Base-by-base conservation (phyloP, 2,888 invertebrate genomes). In the Bombylius discolor region DNA sequence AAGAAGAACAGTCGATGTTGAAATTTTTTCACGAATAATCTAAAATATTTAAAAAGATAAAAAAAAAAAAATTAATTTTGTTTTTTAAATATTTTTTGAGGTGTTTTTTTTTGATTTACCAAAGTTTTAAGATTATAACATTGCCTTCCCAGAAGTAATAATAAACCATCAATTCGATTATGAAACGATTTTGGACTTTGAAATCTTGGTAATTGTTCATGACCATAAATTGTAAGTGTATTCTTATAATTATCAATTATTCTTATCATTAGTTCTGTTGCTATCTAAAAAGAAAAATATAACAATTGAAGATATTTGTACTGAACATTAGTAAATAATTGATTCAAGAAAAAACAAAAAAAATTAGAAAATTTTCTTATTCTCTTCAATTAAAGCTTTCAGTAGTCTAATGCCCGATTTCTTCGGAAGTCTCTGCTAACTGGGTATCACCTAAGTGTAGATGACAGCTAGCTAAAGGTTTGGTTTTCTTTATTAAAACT, bases 1-100 rank as follows among this genome's bases (percentile, higher is more conserved):
- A 13, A 89, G 75, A 47, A 90, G 71, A 14, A 88, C 77, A 0
- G 89, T 89, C 0, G 85, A 78, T 4, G 89, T 87, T 5, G 89
- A 89, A 56, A 91, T 78, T 64, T 84, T 78, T 68, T 90, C 89
- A 8, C 87, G 80, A 34, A 88, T 76, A 62, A 84, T 74, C 86
- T 86, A 65, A 31, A 53, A 12, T 1, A 12, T 39, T 32, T 7
- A 42, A 34, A 49, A 36, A 34, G 33, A 12, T 13, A 36, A 39
- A 3, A n/a, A 34, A 50, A 8, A 12, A 34, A 32, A 42, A 48
- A 44, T 31, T 5, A 31, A 32, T 51, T 45, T 45, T n/a, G 36
- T 34, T 14, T 49, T 36, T 36, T 49, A 33, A 36, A 34, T 39
- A 31, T 33, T 31, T 47, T 36, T 36, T n/a, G 11, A 4, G 9